These are phyloP conservation scores for Proales similis DNA, from an alignment of 1,140 invertebrate genomes.

Conservation along the genomic window DNA sequence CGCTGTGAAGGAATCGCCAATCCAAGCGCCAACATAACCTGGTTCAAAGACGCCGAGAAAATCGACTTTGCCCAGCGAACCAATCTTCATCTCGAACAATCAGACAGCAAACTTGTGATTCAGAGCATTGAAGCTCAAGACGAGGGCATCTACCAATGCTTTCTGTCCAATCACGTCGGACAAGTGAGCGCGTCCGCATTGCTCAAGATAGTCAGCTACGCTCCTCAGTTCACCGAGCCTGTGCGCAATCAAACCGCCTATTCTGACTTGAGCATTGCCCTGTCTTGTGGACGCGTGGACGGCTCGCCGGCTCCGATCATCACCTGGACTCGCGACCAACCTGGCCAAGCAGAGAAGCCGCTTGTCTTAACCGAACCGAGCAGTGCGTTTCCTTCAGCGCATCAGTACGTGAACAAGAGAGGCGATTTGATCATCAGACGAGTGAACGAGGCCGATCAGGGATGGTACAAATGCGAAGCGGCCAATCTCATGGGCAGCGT, in stretches of 20 bases:
- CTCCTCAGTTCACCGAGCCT: constrained; percentile 30
- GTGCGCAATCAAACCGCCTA: constrained; percentile 28
- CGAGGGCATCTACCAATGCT: constrained; percentile 89
- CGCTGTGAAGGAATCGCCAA: constrained; percentile 34
- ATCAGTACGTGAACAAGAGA: neutral
- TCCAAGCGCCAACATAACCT: constrained; percentile 28
- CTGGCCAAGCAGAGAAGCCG: neutral
- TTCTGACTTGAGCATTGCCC: constrained; percentile 17
- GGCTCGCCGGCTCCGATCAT: constrained; percentile 32
- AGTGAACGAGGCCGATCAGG: constrained; percentile 6
- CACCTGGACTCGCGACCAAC: constrained; percentile 17
- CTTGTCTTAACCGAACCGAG: neutral
- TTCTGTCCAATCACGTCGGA: constrained; percentile 77
- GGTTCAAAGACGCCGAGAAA: constrained; percentile 32
- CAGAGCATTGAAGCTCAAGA: constrained; percentile 73
- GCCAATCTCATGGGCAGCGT: constrained; percentile 38
- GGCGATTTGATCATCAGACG: neutral
- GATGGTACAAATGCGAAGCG: constrained; percentile 30
- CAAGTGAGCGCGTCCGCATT: constrained; percentile 79
- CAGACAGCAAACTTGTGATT: constrained; percentile 54
- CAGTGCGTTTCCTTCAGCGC: no score
- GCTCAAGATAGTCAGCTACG: constrained; percentile 78
- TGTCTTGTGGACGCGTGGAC: constrained; percentile 26
- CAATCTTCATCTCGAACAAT: constrained; percentile 17
- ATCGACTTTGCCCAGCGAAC: constrained; percentile 18